Evolutionary conservation across 2,113 vertebrate species (phyloP).

Genomic region (Labeo rohita): DNA sequence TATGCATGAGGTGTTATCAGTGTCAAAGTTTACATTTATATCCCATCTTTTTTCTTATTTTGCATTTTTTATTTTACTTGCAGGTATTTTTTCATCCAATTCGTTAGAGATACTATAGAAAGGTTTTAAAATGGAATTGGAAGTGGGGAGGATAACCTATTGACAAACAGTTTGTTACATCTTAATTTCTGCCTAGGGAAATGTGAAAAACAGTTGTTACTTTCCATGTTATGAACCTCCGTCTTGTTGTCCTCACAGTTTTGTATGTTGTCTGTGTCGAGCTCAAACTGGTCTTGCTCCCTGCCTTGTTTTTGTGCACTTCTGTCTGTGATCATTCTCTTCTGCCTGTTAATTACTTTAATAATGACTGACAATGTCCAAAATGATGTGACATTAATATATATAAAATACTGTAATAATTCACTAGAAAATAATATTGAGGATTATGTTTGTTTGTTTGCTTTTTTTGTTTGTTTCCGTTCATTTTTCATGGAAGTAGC

Average conservation of each 20-base stretch:
- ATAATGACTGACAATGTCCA: conserved; percentile 61
- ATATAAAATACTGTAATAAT: conserved; percentile 73
- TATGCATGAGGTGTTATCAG: conserved; percentile 53
- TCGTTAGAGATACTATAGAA: neutral
- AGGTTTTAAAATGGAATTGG: neutral
- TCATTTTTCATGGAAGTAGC: conserved; percentile 44
- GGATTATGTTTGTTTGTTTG: too few relatives aligned
- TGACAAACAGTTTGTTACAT: neutral
- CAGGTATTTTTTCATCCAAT: neutral
- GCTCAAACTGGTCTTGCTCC: conserved; percentile 63
- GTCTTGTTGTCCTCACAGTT: conserved; percentile 54
- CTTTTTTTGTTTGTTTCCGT: too few relatives aligned
- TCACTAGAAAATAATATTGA: conserved; percentile 66
- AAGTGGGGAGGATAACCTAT: neutral
- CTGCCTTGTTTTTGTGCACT: conserved; percentile 68
- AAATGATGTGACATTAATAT: conserved; percentile 66
- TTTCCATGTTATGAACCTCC: conserved; percentile 40
- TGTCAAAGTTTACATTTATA: conserved; percentile 47
- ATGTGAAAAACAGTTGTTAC: conserved; percentile 39
- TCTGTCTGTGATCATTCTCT: conserved; percentile 69
- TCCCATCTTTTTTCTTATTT: neutral
- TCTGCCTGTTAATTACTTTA: conserved; percentile 75
- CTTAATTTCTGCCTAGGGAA: conserved; percentile 47
- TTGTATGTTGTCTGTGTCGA: conserved; percentile 66
- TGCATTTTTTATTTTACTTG: neutral